Conservation (phyloP, 2,113 vertebrate species). For the Otis tarda region DNA sequence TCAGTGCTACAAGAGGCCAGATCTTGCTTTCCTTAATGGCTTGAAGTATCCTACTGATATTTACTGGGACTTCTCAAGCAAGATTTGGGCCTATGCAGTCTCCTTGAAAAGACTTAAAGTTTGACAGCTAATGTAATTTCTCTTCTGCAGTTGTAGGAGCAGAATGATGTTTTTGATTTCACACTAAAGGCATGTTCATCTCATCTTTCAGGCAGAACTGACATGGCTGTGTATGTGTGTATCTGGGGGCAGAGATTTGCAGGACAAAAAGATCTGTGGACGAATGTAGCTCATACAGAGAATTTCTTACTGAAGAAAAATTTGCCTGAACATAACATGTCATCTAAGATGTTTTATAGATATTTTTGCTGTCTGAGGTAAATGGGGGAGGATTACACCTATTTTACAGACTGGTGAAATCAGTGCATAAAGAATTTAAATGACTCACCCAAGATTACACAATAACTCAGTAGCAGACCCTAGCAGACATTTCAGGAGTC, state of each 20-base stretch:
- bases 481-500: background rate
- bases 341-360: slow-evolving; percentile 42
- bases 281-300: background rate
- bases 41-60: slow-evolving; percentile 4
- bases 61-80: background rate
- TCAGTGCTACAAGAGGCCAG: slow-evolving; percentile 24
- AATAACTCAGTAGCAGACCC: slow-evolving; percentile 28
- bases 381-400: slow-evolving; percentile 40
- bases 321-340: background rate
- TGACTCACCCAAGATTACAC: slow-evolving; percentile 34
- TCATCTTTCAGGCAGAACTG: slow-evolving; percentile 29
- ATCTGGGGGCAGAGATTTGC: slow-evolving; percentile 9
- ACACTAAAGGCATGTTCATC: background rate
- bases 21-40: background rate
- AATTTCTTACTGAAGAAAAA: background rate
- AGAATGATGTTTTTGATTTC: slow-evolving; percentile 40
- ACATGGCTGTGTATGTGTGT: background rate
- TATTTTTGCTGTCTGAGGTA: slow-evolving; percentile 49
- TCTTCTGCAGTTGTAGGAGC: background rate
- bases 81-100: background rate
- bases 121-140: background rate
- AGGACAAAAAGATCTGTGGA: slow-evolving; percentile 31
- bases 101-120: background rate
- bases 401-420: slow-evolving; percentile 48
- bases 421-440: slow-evolving; percentile 39